phyloP scores from a whole-genome alignment of 2,797 vertebrate genomes.

The Microctenopoma steveboyesi region DNA sequence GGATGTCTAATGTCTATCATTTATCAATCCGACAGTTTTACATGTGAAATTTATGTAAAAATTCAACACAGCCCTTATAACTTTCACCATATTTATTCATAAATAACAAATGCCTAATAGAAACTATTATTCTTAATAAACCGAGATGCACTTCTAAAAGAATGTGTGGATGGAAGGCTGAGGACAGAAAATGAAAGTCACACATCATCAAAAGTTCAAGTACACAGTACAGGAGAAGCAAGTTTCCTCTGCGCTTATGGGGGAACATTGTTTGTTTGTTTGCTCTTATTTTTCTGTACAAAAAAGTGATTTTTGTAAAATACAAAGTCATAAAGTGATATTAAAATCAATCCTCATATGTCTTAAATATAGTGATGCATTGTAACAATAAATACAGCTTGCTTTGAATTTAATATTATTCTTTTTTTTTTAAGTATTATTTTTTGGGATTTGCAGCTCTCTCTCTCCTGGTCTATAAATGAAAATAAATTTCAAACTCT shows the following conservation, averaged over 20 bases:
- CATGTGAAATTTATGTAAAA: too few relatives aligned
- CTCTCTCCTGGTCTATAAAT: background rate
- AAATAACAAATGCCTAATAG: background rate
- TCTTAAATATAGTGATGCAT: background rate
- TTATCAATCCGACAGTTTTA: too few relatives aligned
- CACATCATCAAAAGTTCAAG: background rate
- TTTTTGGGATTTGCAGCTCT: conserved; percentile 1
- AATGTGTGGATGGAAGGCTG: background rate
- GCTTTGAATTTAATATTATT: background rate
- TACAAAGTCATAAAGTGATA: background rate
- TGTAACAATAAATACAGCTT: background rate
- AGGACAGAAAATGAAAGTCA: conserved; percentile 21
- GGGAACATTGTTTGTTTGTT: background rate
- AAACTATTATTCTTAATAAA: background rate
- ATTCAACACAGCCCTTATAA: background rate
- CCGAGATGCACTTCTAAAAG: background rate
- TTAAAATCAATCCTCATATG: background rate
- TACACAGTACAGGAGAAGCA: background rate
- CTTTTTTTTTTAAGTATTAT: background rate
- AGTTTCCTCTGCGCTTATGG: background rate
- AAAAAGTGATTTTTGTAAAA: background rate
- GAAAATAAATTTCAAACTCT: background rate
- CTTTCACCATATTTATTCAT: background rate
- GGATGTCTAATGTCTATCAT: too few relatives aligned
- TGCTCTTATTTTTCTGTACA: background rate